Base-by-base conservation (phyloP, 2,888 invertebrate species). In the Sesamia inferens region DNA sequence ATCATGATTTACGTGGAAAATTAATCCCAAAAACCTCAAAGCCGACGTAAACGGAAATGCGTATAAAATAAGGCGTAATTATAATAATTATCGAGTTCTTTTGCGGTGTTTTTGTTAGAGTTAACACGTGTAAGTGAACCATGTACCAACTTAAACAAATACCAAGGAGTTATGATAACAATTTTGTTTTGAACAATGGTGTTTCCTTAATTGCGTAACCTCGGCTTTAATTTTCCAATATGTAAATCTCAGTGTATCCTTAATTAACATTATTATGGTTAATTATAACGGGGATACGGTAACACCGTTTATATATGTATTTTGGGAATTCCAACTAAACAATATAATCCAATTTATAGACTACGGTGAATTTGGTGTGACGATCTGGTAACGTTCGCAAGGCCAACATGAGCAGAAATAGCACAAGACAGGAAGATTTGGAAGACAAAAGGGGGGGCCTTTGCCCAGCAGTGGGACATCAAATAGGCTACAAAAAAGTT, bases 121-220 rank as follows among this genome's bases (percentile, higher is more conserved):
- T 85, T 84, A 90, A 91, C 90, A 92, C 87, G 89, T 92, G 86
- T 85, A 81, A 76, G 74, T 75, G 69, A 72, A 78, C 71, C 77
- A 67, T 72, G 71, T 72, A 89, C 81, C 62, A 84, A 84, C 83
- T 87, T 85, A 87, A 86, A 85, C 87, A 87, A 85, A 86, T 87
- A 87, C 85, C 82, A 76, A 78, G 48, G 75, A 89, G 86, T 89
- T 89, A 89, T 89, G 87, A 88, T 88, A 90, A 90, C 87, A 86
- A 84, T 79, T 84, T 88, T 88, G 89, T 90, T 90, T 89, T 88
- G 85, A 88, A 87, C 87, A 87, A 88, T 88, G 88, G 85, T 87
- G 88, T 90, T 90, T 88, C 85, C 87, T 78, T 84, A 82, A 79
- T 87, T 85, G 79, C 86, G 78, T 85, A 86, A 86, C 81, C 48